Percentiles rank a stretch among this genome's conserved stretches.
These are phyloP conservation scores for Brachionus rotundiformis DNA, from an alignment of 1,140 invertebrate genomes.

Conservation along the genomic window DNA sequence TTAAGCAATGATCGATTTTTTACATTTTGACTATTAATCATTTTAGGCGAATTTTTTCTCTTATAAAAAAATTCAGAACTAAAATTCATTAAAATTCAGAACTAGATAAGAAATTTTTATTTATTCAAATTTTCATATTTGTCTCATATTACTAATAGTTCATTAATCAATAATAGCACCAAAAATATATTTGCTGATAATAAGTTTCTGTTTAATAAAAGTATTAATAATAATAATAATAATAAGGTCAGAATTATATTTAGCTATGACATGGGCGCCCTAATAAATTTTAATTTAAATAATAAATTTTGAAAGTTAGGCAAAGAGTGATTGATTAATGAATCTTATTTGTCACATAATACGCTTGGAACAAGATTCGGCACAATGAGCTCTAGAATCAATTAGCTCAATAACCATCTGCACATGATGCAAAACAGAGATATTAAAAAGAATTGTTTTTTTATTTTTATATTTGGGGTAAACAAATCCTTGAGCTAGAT, in stretches of 20 bases:
- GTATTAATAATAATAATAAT: no score
- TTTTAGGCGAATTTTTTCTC: no score
- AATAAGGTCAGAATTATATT: neutral
- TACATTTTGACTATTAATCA: no score
- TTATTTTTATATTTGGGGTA: neutral
- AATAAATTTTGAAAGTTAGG: neutral
- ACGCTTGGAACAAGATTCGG: neutral
- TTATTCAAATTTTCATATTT: neutral
- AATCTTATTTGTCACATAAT: neutral
- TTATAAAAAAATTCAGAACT: neutral
- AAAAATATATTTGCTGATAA: no score
- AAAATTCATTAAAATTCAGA: neutral
- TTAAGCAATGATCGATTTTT: no score
- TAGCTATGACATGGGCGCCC: neutral
- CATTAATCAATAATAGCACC: neutral
- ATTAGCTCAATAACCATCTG: neutral
- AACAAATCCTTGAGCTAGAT: conserved; percentile 13
- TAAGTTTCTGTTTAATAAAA: no score
- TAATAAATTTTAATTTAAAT: neutral
- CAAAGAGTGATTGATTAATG: neutral
- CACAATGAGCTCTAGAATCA: neutral
- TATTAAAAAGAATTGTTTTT: neutral
- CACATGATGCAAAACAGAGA: neutral
- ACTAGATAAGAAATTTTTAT: neutral
- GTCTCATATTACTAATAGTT: neutral